These are phyloP conservation scores for Agrochola macilenta DNA, from an alignment of 2,888 invertebrate genomes.

Conservation along the genomic window DNA sequence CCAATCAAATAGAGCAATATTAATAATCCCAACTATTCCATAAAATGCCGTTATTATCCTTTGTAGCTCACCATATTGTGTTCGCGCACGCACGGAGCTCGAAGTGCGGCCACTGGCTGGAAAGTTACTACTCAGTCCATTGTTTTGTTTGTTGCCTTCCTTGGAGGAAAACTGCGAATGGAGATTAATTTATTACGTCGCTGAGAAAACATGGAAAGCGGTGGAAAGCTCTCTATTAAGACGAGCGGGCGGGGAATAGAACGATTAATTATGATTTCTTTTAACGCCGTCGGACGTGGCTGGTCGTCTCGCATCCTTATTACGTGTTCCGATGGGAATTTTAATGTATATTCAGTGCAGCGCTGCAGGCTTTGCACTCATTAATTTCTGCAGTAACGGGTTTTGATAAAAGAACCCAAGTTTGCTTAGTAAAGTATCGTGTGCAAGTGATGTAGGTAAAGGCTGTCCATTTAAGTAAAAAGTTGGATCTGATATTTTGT, in stretches of 20 bases:
- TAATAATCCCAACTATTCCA: constrained; percentile 20
- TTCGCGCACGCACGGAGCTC: constrained; percentile 60
- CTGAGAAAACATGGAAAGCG: constrained; percentile 88
- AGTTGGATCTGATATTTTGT: constrained; percentile 9
- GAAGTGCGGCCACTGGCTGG: constrained; percentile 60
- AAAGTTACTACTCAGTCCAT: constrained; percentile 77
- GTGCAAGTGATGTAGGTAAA: constrained; percentile 13
- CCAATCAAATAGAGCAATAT: constrained; percentile 34
- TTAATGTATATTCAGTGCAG: constrained; percentile 55
- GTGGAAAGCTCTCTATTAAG: constrained; percentile 88
- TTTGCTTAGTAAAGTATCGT: constrained; percentile 28
- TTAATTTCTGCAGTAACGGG: constrained; percentile 48
- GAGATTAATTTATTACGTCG: constrained; percentile 90
- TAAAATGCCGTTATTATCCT: constrained; percentile 37
- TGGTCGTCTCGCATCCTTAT: constrained; percentile 70
- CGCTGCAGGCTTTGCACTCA: constrained; percentile 40
- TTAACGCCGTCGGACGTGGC: constrained; percentile 82
- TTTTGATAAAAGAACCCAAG: constrained; percentile 36
- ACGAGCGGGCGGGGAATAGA: constrained; percentile 82
- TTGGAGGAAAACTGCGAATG: constrained; percentile 79
- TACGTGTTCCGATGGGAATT: constrained; percentile 74
- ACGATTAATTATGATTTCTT: constrained; percentile 90
- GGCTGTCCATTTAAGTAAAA: constrained; percentile 13
- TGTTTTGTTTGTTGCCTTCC: constrained; percentile 81
- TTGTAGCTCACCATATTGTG: constrained; percentile 30